phyloP scores from a whole-genome alignment of 2,888 invertebrate genomes.

The Himalopsyche tibetana region DNA sequence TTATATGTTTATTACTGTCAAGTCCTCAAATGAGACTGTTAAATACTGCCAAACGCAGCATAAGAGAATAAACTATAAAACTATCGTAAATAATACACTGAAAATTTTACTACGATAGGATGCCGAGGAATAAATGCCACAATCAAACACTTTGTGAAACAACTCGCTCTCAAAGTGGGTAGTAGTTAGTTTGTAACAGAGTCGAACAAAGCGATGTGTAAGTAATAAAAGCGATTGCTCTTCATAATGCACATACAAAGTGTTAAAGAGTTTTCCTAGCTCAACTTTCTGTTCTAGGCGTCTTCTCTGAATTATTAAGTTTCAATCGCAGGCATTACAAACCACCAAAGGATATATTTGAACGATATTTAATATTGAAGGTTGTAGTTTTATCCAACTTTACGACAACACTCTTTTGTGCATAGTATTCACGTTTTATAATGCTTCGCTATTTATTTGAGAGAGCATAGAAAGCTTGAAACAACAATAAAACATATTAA shows the following conservation, averaged over 20 bases:
- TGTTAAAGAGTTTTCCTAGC: constrained; percentile 13
- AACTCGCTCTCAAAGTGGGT: not conserved
- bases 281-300: not conserved
- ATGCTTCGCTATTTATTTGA: no score
- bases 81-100: constrained; percentile 1
- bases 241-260: constrained; percentile 19
- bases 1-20: no score
- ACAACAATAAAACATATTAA: no score
- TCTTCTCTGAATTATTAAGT: constrained; percentile 11
- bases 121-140: constrained; percentile 5
- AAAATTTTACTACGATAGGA: not conserved
- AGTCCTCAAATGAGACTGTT: no score
- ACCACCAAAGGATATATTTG: not conserved
- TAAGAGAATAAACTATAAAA: not conserved
- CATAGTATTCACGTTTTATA: no score
- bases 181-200: constrained; percentile 15
- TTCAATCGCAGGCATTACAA: not conserved
- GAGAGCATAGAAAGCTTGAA: no score
- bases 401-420: no score
- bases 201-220: constrained; percentile 22
- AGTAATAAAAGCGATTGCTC: constrained; percentile 28
- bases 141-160: constrained; percentile 26
- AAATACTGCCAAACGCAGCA: no score
- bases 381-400: no score
- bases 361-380: no score